Evolutionary conservation across 2,113 vertebrate species (phyloP).

Genomic region (Caranx ignobilis): DNA sequence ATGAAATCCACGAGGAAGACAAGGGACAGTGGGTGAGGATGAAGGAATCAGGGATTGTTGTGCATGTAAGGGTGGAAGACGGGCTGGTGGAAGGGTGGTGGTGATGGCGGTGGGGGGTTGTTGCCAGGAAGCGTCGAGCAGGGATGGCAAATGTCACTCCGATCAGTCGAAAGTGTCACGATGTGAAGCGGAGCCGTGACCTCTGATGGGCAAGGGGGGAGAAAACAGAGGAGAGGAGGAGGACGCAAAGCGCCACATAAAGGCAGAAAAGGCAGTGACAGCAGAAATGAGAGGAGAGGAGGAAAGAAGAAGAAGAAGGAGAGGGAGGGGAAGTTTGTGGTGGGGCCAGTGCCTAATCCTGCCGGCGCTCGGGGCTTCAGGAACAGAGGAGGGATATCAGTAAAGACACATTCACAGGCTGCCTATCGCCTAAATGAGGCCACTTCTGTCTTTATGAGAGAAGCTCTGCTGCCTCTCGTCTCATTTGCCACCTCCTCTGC

Average conservation of each 20-base stretch:
- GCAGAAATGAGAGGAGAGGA: conserved; percentile 35
- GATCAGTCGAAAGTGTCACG: conserved; percentile 60
- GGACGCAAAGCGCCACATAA: conserved; percentile 20
- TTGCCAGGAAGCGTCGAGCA: conserved; percentile 25
- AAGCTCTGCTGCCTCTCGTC: conserved; percentile 25
- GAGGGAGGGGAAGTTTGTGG: conserved; percentile 47
- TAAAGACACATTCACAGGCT: conserved; percentile 62
- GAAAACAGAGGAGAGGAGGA: conserved; percentile 14
- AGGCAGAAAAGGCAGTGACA: conserved; percentile 49
- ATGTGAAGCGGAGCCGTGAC: conserved; percentile 54
- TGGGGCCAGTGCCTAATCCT: conserved; percentile 55
- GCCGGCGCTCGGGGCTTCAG: conserved; percentile 45
- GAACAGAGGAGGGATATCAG: conserved; percentile 64
- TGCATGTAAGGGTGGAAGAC: conserved; percentile 26
- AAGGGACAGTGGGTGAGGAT: conserved; percentile 19
- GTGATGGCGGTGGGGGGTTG: background rate
- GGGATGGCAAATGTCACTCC: conserved; percentile 61
- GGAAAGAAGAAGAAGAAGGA: conserved; percentile 1
- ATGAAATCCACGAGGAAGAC: conserved; percentile 7
- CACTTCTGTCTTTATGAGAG: conserved; percentile 45
- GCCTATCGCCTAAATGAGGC: conserved; percentile 65
- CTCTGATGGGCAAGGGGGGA: conserved; percentile 36
- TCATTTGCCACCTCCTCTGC: conserved; percentile 47
- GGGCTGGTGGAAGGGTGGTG: background rate
- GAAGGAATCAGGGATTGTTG: conserved; percentile 35